A percentile compares a stretch with the other conserved stretches of the same genome.
Evolutionary conservation across 2,797 vertebrate genomes (phyloP).

Genomic region (Chrosomus eos): DNA sequence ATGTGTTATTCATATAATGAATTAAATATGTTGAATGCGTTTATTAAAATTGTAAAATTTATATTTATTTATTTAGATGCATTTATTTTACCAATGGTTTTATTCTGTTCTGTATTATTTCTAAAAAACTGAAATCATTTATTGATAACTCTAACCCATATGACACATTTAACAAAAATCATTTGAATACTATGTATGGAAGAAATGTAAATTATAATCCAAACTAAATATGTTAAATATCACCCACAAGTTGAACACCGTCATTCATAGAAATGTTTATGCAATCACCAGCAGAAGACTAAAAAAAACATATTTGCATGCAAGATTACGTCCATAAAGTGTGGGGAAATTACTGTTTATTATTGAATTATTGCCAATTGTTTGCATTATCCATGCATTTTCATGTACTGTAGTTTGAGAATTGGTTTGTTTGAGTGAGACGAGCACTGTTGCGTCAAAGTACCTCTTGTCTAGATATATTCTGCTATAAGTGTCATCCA

Average conservation of each 20-base stretch:
- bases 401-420: background rate
- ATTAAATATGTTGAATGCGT: background rate
- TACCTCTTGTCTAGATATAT: background rate
- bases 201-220: background rate
- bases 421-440: background rate
- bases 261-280: background rate
- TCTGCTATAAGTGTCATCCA: background rate
- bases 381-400: background rate
- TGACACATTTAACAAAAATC: background rate
- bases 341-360: background rate
- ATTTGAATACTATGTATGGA: background rate
- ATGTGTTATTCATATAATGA: background rate
- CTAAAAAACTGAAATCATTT: background rate
- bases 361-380: background rate
- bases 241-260: background rate
- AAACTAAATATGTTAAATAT: background rate
- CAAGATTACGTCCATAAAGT: background rate
- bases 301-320: background rate
- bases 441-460: background rate
- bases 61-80: background rate
- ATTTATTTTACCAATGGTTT: background rate
- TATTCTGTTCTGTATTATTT: background rate
- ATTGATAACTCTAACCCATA: background rate
- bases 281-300: background rate
- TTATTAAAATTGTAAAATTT: background rate